Base-by-base conservation (phyloP, 1,140 invertebrate genomes). In the Tetraneura akinire region DNA sequence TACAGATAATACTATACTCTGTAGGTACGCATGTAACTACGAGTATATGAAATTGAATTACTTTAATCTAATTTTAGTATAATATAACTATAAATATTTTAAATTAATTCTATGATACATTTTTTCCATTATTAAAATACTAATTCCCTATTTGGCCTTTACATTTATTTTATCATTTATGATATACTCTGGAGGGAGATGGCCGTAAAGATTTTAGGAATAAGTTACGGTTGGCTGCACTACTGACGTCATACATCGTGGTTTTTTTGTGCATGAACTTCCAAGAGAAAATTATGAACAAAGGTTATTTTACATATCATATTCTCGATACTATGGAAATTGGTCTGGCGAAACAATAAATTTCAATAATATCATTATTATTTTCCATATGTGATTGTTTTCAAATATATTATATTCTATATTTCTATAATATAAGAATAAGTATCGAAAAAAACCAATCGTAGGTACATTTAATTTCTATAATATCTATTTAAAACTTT, bases 281-380 rank as follows among this genome's bases (percentile, higher is more conserved):
- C 55, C 55, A 13, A 60, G 55, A 60, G 55, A 13, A 60, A 60
- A 60, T 60, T 29, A 21, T 29, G 26, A 60, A 60, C 55, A 29
- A 13, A 29, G 26, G 26, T 60, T 60, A 60, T 60, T 29, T 60
- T 13, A 23, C 23, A 21, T 2, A 29, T 3, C 29, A 32, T 32
- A 18, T 32, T 14, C 57, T 4, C 57, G 51, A 53, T 53, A 3
- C 0, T 53, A n/a, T 14, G n/a, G 51, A 53, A 53, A 53, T n/a
- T 8, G 51, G 10, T 18, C 51, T n/a, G 3, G 14, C 51, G 11
- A 16, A 62, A 62, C 23, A 10, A 4, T 26, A 26, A 18, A 29
- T 29, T 29, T 60, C 26, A 13, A 29, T 60, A 8, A 6, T 53
- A 6, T 18, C 5, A n/a, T 53, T 3, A 37, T 37, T 53, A 47